Evolutionary conservation across 2,888 invertebrate species (phyloP), one percentile per base, ranked within the genome.

Genomic region (Zootermopsis nevadensis): DNA sequence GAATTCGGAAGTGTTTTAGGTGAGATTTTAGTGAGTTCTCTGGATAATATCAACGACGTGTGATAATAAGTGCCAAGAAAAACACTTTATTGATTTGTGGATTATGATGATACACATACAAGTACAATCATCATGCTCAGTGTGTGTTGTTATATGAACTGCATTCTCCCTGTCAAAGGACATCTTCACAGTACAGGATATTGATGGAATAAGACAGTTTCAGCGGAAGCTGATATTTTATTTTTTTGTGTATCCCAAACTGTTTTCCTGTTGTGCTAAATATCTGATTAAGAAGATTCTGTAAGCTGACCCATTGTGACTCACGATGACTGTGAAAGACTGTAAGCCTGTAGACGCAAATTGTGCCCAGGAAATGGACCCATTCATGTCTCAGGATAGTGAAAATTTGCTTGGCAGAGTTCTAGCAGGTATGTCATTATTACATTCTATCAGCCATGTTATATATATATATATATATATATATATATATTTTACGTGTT

Each of bases 351-450:
- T 60, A 69, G 82, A 81, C 31, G 79, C 81, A 19, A 55, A 79
- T 24, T 84, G 84, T 55, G 82, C 80, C 35, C 79, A 80, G 27
- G 85, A 85, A 31, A 77, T 85, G 77, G 85, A 85, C 38, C 83
- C 83, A 0, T 83, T 79, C 60, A 8, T 83, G 8, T 85, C 48
- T 67, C 90, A 89, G 87, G 90, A 90, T 88, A 91, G 90, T 87
- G 92, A 92, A 87, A 90, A 92, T 87, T 89, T 93, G 10, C 88
- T 93, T 31, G 93, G 92, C 85, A 88, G 92, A 85, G 92, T 93
- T 19, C 87, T 93, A 84, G 92, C 92, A 90, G 93, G 93, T 93
- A 89, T 90, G 30, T 22, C 48, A 7, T 19, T 19, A 19, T 38
- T 38, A 7, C 38, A 38, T 38, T 10, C 6, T 48, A 15, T 48